Evolutionary conservation across 2,888 invertebrate genomes (phyloP), one percentile per base, ranked within the genome.

Genomic region (Creontiades dilutus): DNA sequence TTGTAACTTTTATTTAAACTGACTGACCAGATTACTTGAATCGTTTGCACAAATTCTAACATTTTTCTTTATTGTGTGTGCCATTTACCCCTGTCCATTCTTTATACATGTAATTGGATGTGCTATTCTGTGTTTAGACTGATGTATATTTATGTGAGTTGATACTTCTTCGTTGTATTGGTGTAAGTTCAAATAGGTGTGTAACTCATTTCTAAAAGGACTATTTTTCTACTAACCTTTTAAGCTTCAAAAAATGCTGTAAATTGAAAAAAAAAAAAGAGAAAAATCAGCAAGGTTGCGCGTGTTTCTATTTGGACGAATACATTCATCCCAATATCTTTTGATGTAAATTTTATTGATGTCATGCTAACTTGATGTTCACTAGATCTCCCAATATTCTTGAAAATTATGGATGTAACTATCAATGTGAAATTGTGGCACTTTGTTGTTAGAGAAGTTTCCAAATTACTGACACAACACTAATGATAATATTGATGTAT

Each of bases 101-200:
- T 86, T 16, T 86, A 86, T 86, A 87, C 52, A 84, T 88, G 68
- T 78, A 75, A 86, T 81, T 89, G 85, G 88, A 86, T 90, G 90
- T 90, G 88, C 76, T 90, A 90, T 84, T 90, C 89, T 86, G 85
- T 89, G 81, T 89, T 89, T 90, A 87, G 90, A 90, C 90, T 90
- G 90, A 90, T 87, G 84, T 90, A 90, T 82, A 82, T 90, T 78
- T 90, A 87, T 86, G 27, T 47, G 37, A 75, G 47, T 75, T 75
- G 23, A 82, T 52, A 82, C 47, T 82, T 52, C 82, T 82, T 52
- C 47, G 23, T 47, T 19, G 52, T 82, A 81, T 37, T 37, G 37
- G 16, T 52, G 27, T 82, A 82, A 19, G 27, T 52, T 82, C 27
- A 52, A 47, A 82, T 82, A 52, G 82, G 82, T 48, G 47, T 81